Evolutionary conservation across 2,797 vertebrate species (phyloP).

Genomic region (Trichosurus vulpecula): DNA sequence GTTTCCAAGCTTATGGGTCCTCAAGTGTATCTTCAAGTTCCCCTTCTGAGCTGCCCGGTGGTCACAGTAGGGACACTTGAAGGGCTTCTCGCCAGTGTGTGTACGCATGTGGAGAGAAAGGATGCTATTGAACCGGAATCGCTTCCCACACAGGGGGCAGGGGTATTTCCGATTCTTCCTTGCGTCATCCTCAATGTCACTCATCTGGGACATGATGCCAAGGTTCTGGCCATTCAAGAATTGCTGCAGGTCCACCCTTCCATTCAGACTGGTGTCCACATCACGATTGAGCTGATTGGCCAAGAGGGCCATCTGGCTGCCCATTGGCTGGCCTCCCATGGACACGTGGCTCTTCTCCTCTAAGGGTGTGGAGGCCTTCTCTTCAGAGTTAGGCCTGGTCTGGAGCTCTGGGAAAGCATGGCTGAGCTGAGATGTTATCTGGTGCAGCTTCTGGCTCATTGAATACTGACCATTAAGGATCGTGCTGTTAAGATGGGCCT

Average conservation of each 20-base stretch:
- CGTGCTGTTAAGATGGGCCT: conserved; percentile 94
- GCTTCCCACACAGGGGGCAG: conserved; percentile 97
- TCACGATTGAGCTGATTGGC: conserved; percentile 97
- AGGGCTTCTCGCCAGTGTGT: conserved; percentile 98
- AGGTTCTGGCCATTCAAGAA: conserved; percentile 99
- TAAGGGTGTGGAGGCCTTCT: conserved; percentile 90
- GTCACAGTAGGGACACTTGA: conserved; percentile 99
- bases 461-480: conserved; percentile 99
- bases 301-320: conserved; percentile 96
- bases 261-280: conserved; percentile 94
- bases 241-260: conserved; percentile 97
- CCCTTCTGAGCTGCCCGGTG: conserved; percentile 98
- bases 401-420: conserved; percentile 98
- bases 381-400: conserved; percentile 93
- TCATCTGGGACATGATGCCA: conserved; percentile 99
- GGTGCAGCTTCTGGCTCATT: conserved; percentile 99
- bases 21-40: conserved; percentile 98
- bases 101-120: conserved; percentile 98
- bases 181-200: conserved; percentile 98
- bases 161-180: conserved; percentile 99
- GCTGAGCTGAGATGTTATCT: conserved; percentile 97
- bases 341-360: conserved; percentile 95
- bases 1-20: conserved; percentile 98
- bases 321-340: conserved; percentile 94
- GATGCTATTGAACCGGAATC: conserved; percentile 99